Conservation (phyloP, 2,888 invertebrate genomes). For the Xestoiulus laeticollis region DNA sequence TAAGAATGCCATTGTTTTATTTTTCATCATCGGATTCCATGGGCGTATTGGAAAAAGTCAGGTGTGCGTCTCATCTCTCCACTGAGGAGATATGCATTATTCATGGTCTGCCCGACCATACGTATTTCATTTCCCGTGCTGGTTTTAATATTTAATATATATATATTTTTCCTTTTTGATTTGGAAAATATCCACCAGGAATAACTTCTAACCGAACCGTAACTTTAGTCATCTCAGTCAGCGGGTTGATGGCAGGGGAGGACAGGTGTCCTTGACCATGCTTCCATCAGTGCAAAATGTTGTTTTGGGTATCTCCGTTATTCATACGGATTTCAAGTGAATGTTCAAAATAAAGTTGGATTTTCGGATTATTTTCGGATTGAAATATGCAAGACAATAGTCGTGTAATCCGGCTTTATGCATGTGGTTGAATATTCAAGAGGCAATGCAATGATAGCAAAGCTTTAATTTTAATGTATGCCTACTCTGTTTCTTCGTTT, state of each 20-base stretch:
- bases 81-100: slow-evolving; percentile 2
- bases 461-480: no score
- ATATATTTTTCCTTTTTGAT: background rate
- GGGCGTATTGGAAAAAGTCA: slow-evolving; percentile 26
- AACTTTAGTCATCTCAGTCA: background rate
- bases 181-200: slow-evolving; percentile 11
- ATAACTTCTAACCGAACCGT: background rate
- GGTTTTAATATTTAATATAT: background rate
- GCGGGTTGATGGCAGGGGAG: background rate
- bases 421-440: no score
- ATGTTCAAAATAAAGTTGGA: no score
- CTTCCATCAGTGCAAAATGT: background rate
- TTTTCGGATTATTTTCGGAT: no score
- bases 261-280: background rate
- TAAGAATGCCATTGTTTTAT: slow-evolving; percentile 20
- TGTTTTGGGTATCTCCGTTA: background rate
- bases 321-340: no score
- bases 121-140: slow-evolving; percentile 26
- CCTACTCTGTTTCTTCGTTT: no score
- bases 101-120: background rate
- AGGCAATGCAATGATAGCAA: no score
- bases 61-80: slow-evolving; percentile 26
- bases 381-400: no score
- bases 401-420: no score
- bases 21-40: slow-evolving; percentile 8